Evolutionary conservation across 2,797 vertebrate genomes (phyloP), one percentile per base, ranked within the genome.

Genomic region (Macroramphosus scolopax): DNA sequence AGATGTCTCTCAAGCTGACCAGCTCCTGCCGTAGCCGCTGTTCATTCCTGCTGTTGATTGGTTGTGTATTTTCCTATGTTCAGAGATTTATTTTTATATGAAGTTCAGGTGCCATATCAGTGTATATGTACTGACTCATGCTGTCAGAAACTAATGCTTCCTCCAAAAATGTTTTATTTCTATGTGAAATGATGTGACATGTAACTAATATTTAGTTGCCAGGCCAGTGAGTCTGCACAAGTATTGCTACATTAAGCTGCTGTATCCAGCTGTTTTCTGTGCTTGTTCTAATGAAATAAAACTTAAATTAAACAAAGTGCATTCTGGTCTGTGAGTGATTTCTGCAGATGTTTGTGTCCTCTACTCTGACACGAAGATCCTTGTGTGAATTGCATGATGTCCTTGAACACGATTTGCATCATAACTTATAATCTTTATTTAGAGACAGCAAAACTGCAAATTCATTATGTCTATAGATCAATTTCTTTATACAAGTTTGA

Each of bases 171-270:
- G 69, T 69, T 66, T 58, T 65, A 78, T 88, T 89, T 87, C 77
- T 78, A 16, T 54, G 58, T 85, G 80, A 87, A 90, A 90, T 89
- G 33, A 84, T 72, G 3, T 36, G 55, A 60, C 12, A 64, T 85
- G 78, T 88, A 77, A 91, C 89, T 89, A 89, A 91, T 89, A 87
- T 89, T 90, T 90, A 90, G 88, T 89, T 88, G 88, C 88, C 90
- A 89, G 88, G 75, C 88, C 88, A 89, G 88, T 88, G 89, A 8
- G 87, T 78, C 89, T 92, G 89, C 87, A 82, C 12, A 82, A 83
- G 84, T 90, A 89, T 89, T 83, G 64, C 69, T 81, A 74, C 68
- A 84, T 69, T 50, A 69, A 72, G 13, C 55, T 52, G 50, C 44
- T 47, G 30, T 40, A 6, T 49, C 39, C 1, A 37, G 26, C 51